Conservation (phyloP, 2,113 vertebrate genomes). For the Phrynosoma platyrhinos region DNA sequence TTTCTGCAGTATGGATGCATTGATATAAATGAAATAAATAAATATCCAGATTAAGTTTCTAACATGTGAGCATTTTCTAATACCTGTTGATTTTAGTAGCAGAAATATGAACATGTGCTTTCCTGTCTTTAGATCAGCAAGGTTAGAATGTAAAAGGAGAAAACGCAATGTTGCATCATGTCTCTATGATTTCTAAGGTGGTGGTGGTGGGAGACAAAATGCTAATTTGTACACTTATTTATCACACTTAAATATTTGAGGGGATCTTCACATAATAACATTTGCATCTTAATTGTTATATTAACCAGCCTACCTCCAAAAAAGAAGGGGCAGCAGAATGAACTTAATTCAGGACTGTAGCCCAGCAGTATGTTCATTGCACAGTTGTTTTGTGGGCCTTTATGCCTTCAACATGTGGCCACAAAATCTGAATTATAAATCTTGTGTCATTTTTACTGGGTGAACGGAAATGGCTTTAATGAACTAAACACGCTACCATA, state of each 20-base stretch:
- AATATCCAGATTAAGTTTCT: too few species aligned
- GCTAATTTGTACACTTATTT: not conserved
- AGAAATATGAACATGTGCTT: not conserved
- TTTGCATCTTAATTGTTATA: not conserved
- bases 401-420: not conserved
- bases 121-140: not conserved
- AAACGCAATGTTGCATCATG: not conserved
- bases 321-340: not conserved
- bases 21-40: too few species aligned
- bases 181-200: not conserved
- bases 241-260: not conserved
- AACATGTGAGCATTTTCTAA: too few species aligned
- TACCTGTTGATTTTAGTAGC: not conserved
- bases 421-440: accelerated
- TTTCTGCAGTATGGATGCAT: too few species aligned
- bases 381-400: not conserved
- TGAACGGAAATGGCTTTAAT: slow-evolving; percentile 5
- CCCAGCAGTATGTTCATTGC: not conserved
- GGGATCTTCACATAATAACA: not conserved
- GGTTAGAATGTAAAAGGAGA: not conserved
- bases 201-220: not conserved
- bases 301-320: not conserved
- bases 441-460: not conserved
- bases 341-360: accelerated
- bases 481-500: not conserved